Evolutionary conservation across 2,797 vertebrate species (phyloP).

Genomic region (Sarcoramphus papa): DNA sequence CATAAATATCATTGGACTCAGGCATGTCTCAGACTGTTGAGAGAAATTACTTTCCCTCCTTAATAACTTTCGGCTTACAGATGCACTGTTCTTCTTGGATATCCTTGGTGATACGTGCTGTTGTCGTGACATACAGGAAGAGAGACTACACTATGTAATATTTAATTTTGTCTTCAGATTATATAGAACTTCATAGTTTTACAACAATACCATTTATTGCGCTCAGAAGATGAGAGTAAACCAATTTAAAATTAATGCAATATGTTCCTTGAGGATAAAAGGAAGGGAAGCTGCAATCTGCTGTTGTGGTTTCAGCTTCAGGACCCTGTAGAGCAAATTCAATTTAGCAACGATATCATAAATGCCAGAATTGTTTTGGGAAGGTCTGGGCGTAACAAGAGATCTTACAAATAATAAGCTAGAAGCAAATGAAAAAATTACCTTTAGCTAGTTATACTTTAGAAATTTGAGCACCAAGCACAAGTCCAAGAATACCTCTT

Average conservation of each 20-base stretch:
- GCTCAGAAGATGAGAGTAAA: not conserved
- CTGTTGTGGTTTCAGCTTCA: not conserved
- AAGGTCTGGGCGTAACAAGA: not conserved
- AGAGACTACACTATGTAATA: not conserved
- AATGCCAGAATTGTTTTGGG: not conserved
- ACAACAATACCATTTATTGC: not conserved
- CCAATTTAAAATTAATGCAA: not conserved
- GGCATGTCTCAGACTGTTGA: not conserved
- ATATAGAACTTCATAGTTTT: not conserved
- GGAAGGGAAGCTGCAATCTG: not conserved
- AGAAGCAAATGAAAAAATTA: not conserved
- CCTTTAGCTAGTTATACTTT: not conserved
- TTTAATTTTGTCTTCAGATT: not conserved
- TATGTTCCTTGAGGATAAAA: not conserved
- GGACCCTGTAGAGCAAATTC: not conserved
- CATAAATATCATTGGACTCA: not conserved
- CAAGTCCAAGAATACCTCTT: not conserved
- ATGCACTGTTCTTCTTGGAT: not conserved
- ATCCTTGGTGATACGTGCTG: not conserved
- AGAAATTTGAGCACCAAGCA: not conserved
- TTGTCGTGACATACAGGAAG: not conserved
- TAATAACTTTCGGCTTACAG: not conserved
- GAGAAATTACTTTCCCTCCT: not conserved
- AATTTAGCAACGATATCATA: not conserved
- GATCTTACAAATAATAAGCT: not conserved